phyloP scores from a whole-genome alignment of 1,140 invertebrate genomes.

The Zaprionus kolodkinae region DNA sequence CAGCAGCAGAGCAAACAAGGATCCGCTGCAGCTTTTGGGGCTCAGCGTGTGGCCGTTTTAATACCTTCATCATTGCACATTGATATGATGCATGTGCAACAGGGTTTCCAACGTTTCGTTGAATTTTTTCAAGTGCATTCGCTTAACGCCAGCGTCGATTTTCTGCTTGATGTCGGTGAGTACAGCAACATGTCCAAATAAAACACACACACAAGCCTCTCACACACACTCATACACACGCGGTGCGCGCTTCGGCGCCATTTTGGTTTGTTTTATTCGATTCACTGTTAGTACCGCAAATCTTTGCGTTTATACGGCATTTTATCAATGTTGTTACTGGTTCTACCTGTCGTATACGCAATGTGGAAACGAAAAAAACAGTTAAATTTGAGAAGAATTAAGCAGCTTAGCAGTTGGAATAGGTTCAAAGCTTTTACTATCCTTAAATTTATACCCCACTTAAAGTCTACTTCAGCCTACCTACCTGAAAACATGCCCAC shows the following conservation, averaged over 20 bases:
- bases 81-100: slow-evolving; percentile 77
- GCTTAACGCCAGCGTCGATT: slow-evolving; percentile 71
- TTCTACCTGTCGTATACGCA: neutral
- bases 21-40: slow-evolving; percentile 18
- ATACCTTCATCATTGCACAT: slow-evolving; percentile 67
- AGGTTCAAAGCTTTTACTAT: neutral
- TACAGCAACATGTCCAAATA: slow-evolving; percentile 23
- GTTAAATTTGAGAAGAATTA: neutral
- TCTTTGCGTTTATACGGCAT: slow-evolving; percentile 44
- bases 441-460: neutral
- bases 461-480: slow-evolving; percentile 15
- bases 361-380: neutral
- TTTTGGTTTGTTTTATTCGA: slow-evolving; percentile 12
- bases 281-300: slow-evolving; percentile 26
- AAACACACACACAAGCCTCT: neutral
- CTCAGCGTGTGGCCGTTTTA: slow-evolving; percentile 70
- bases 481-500: neutral
- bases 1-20: slow-evolving; percentile 39
- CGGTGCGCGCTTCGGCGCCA: neutral
- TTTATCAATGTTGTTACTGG: slow-evolving; percentile 49
- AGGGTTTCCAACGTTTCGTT: slow-evolving; percentile 74
- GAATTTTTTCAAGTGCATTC: slow-evolving; percentile 79
- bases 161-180: slow-evolving; percentile 78
- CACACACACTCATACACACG: neutral
- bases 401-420: too few species aligned